Percentiles rank a stretch among this genome's conserved stretches.
Conservation (phyloP, 92 coral and sea anemone species). For the Isaurus tuberculatus region DNA sequence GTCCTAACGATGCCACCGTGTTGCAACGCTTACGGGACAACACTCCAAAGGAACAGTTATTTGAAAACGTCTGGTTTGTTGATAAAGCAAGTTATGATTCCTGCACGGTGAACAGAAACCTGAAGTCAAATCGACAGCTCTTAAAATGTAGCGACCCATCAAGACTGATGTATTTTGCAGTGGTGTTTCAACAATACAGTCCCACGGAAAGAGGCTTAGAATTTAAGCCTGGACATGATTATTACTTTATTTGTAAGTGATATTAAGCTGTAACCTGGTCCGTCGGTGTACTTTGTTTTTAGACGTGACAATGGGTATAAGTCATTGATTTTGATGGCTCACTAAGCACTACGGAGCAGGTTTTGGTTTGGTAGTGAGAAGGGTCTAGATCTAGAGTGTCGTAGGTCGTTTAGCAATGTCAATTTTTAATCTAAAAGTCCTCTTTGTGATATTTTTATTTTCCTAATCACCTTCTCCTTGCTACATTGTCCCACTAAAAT, state of each 20-base stretch:
- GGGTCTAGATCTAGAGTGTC: too few relatives aligned
- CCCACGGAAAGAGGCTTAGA: neutral
- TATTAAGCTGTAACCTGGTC: too few relatives aligned
- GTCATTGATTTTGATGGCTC: neutral
- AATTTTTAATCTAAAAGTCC: too few relatives aligned
- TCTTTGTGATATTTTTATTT: too few relatives aligned
- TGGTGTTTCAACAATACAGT: constrained; percentile 16
- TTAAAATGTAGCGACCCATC: neutral
- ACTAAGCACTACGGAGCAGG: too few relatives aligned
- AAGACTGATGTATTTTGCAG: neutral
- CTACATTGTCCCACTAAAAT: too few relatives aligned
- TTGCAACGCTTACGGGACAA: neutral
- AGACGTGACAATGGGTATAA: too few relatives aligned
- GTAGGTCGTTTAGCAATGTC: too few relatives aligned
- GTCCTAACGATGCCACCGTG: constrained; percentile 7
- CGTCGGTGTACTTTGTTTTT: too few relatives aligned
- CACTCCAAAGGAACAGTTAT: constrained; percentile 5
- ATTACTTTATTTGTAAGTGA: constrained; percentile 21
- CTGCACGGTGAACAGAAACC: neutral
- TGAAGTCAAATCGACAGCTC: neutral
- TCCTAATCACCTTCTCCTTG: too few relatives aligned
- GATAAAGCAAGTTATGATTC: constrained; percentile 21
- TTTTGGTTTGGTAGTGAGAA: too few relatives aligned
- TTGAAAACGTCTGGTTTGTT: constrained; percentile 33
- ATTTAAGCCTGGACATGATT: neutral